Evolutionary conservation across 1,140 invertebrate genomes (phyloP).

Genomic region (Anagrus nilaparvatae): DNA sequence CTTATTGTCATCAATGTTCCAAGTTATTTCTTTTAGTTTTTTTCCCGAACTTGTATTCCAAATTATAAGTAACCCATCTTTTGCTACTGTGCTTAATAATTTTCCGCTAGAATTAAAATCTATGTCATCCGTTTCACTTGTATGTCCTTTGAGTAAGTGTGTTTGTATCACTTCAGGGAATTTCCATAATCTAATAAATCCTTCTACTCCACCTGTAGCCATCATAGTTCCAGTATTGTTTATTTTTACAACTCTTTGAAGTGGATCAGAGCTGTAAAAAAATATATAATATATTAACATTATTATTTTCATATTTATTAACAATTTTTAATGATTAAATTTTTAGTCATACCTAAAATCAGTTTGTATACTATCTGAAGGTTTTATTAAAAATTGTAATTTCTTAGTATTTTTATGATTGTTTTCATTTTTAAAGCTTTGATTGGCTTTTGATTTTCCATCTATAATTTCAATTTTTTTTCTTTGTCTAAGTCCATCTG

Average conservation of each 20-base stretch:
- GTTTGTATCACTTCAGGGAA: constrained; percentile 67
- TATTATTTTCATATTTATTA: constrained; percentile 1
- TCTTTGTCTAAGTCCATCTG: constrained; percentile 34
- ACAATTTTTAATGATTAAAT: constrained; percentile 9
- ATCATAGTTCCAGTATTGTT: constrained; percentile 65
- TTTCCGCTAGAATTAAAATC: constrained; percentile 74
- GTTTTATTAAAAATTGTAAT: constrained; percentile 60
- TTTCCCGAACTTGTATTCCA: constrained; percentile 63
- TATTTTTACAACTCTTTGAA: constrained; percentile 80
- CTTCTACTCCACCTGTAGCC: constrained; percentile 86
- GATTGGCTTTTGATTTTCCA: no score
- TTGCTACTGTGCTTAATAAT: constrained; percentile 71
- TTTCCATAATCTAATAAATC: constrained; percentile 76
- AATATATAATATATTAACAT: background rate
- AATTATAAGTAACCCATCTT: constrained; percentile 72
- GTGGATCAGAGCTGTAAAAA: constrained; percentile 48
- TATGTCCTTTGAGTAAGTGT: constrained; percentile 58
- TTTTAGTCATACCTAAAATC: constrained; percentile 53
- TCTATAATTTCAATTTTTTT: constrained; percentile 33
- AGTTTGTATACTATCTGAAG: constrained; percentile 68
- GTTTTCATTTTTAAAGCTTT: constrained; percentile 35
- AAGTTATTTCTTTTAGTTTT: constrained; percentile 59
- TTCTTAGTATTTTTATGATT: constrained; percentile 47
- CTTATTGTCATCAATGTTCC: constrained; percentile 60
- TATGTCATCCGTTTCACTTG: constrained; percentile 81